Conservation (phyloP, 2,888 invertebrate genomes). For the Eretmocerus hayati region DNA sequence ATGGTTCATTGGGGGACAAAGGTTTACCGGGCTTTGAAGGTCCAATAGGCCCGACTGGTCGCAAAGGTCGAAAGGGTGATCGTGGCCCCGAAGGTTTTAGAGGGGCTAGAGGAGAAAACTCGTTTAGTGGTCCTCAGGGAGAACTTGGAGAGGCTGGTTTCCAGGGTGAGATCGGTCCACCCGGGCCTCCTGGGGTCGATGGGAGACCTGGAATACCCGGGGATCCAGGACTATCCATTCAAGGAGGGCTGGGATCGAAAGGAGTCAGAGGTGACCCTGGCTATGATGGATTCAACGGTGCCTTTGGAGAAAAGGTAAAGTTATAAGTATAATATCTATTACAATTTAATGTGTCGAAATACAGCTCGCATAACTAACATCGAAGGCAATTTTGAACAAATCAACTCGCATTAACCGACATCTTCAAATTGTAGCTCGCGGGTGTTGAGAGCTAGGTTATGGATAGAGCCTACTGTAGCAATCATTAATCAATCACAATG, state of each 20-base stretch:
- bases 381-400: too few species aligned
- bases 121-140: slow-evolving; percentile 64
- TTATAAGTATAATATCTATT: too few species aligned
- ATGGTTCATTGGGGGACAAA: slow-evolving; percentile 64
- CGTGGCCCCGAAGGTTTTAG: slow-evolving; percentile 59
- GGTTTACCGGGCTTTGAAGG: slow-evolving; percentile 62
- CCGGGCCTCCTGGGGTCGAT: slow-evolving; percentile 63
- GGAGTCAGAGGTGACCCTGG: slow-evolving; percentile 42
- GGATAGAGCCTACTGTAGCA: too few species aligned
- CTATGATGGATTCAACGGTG: slow-evolving; percentile 41
- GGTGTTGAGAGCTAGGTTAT: too few species aligned
- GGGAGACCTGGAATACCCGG: slow-evolving; percentile 67
- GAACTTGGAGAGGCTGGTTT: slow-evolving; percentile 56
- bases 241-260: slow-evolving; percentile 30
- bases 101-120: slow-evolving; percentile 58
- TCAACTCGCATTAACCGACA: too few species aligned
- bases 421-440: too few species aligned
- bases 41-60: slow-evolving; percentile 53
- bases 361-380: too few species aligned
- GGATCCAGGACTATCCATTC: slow-evolving; percentile 49
- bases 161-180: slow-evolving; percentile 60
- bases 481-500: too few species aligned
- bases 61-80: slow-evolving; percentile 53
- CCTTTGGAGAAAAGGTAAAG: slow-evolving; percentile 43
- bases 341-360: not conserved